Evolutionary conservation across 2,797 vertebrate species (phyloP), one percentile per base, ranked within the genome.

Genomic region (Premnoplex brunnescens): DNA sequence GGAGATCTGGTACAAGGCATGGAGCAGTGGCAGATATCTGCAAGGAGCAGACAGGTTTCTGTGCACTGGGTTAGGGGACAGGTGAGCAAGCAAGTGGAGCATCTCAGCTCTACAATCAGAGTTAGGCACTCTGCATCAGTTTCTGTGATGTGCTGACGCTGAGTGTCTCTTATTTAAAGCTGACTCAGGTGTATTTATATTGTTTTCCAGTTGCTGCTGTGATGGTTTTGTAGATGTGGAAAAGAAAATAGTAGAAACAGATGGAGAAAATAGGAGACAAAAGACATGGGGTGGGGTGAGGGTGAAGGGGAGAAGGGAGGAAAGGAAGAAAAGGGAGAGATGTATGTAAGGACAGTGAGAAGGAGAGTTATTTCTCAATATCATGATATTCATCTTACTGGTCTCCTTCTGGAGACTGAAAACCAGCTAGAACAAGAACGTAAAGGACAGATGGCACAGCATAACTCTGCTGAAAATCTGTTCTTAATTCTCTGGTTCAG

Each of bases 401-500:
- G 6, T 67, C 34, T 89, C 22, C 48, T 93, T 13, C 54, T 80
- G 17, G 56, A 89, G 37, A 82, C 46, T 77, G 91, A 85, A 80
- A 92, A 91, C 39, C 58, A 68, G 37, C n/a, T 85, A 87, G 52
- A 92, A 82, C 22, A 75, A 74, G 36, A 91, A 49, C 37, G 74
- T 49, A 64, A 74, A 86, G 56, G 74, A 93, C 92, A 93, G 91
- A 94, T 69, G 74, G 91, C 76, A 52, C 14, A 78, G n/a, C 39
- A 66, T 39, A 91, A 75, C 46, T 80, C 55, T 80, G 49, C 64
- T 87, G 75, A 74, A 93, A 92, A 82, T 87, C n/a, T 92, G 58
- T 80, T 88, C 44, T 74, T 85, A 32, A 71, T 87, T 85, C 39
- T 94, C 30, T 87, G 71, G 80, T 92, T 95, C 88, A 94, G 51